Evolutionary conservation across 2,113 vertebrate genomes (phyloP).

Genomic region (Kryptolebias marmoratus): DNA sequence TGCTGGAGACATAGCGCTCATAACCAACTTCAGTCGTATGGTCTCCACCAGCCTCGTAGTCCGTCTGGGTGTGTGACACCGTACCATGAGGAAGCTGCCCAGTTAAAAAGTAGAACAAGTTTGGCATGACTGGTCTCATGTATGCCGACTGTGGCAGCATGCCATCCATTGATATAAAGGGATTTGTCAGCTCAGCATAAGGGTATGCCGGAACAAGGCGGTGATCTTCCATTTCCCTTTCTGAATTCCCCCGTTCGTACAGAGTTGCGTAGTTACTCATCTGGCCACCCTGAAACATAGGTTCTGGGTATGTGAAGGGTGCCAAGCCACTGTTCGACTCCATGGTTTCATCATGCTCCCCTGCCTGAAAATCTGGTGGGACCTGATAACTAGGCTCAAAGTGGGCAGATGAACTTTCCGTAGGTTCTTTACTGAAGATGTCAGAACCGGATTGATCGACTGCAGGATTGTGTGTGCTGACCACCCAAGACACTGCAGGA

Average conservation of each 20-base stretch:
- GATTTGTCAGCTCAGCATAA: neutral
- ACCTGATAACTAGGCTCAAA: neutral
- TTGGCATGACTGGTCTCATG: accelerated
- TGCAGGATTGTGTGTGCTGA: neutral
- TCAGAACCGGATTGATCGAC: neutral
- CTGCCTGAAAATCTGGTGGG: neutral
- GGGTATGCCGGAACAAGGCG: neutral
- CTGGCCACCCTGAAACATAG: conserved; percentile 20
- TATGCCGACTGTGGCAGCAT: neutral
- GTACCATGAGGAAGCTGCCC: conserved; percentile 32
- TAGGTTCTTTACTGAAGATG: neutral
- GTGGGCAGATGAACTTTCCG: neutral
- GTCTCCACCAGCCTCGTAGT: conserved; percentile 6
- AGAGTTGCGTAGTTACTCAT: neutral
- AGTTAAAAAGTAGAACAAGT: conserved; percentile 7
- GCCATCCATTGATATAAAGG: too few species aligned
- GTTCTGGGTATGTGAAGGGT: neutral
- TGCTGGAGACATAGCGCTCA: neutral
- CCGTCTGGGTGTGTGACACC: neutral
- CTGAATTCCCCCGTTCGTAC: neutral
- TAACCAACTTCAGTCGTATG: conserved; percentile 13
- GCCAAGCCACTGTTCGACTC: too few species aligned
- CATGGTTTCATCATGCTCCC: conserved; percentile 8
- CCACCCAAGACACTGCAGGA: neutral
- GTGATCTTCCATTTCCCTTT: conserved; percentile 16